Percentiles rank a stretch among this genome's conserved stretches.
phyloP scores from a whole-genome alignment of 2,888 invertebrate species.

The Nomada ferruginata region DNA sequence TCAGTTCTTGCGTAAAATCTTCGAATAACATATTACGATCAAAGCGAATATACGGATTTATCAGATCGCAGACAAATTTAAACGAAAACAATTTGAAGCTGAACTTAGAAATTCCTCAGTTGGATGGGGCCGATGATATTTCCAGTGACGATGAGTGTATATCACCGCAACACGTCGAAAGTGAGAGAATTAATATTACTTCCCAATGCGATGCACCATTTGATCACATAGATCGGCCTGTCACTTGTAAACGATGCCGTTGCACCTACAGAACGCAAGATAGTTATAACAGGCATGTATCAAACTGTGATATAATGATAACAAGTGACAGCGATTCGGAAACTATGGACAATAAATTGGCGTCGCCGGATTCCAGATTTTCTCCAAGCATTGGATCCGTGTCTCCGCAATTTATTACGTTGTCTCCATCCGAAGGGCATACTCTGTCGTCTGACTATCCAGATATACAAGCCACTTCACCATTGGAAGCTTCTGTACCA shows the following conservation, averaged over 20 bases:
- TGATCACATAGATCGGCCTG: slow-evolving; percentile 89
- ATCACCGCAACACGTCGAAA: slow-evolving; percentile 65
- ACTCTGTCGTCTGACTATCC: slow-evolving; percentile 79
- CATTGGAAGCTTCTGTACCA: slow-evolving; percentile 80
- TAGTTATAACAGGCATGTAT: slow-evolving; percentile 92
- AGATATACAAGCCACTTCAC: slow-evolving; percentile 80
- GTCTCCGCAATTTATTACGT: slow-evolving; percentile 79
- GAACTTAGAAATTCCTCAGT: slow-evolving; percentile 85
- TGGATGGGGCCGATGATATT: slow-evolving; percentile 90
- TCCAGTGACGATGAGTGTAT: slow-evolving; percentile 84
- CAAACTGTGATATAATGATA: slow-evolving; percentile 91
- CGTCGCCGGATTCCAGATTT: slow-evolving; percentile 79
- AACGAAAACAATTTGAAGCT: slow-evolving; percentile 64
- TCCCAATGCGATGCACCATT: slow-evolving; percentile 76
- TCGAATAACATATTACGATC: slow-evolving; percentile 85
- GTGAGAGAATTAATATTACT: slow-evolving; percentile 48
- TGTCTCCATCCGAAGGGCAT: slow-evolving; percentile 81
- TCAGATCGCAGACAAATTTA: slow-evolving; percentile 83
- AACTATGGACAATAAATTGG: slow-evolving; percentile 83
- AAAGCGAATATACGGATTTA: slow-evolving; percentile 81
- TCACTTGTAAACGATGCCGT: slow-evolving; percentile 94
- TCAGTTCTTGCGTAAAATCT: slow-evolving; percentile 83
- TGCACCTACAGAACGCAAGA: slow-evolving; percentile 93
- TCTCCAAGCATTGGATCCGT: slow-evolving; percentile 75
- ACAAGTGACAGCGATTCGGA: slow-evolving; percentile 94